Evolutionary conservation across 1,140 invertebrate genomes (phyloP), one percentile per base, ranked within the genome.

Genomic region (Bombus pascuorum): DNA sequence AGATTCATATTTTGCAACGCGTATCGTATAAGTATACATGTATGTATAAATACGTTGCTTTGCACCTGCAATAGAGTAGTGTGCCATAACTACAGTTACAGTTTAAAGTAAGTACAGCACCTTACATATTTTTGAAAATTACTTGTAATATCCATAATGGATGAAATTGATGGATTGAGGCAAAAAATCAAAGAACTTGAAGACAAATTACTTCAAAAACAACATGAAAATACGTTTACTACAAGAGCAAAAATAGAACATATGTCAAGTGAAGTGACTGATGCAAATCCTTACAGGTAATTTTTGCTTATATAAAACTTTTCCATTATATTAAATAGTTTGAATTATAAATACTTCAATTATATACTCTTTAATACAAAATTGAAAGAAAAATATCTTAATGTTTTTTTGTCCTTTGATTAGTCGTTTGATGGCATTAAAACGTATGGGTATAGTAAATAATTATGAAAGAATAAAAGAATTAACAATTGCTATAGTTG

Each of bases 371-470:
- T 32, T 76, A 70, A 39, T 57, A 47, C 12, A 37, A 66, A 44
- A 47, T 2, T 32, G 5, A 85, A 71, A 57, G 9, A n/a, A 74
- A 13, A 39, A 74, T 53, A 9, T 87, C 18, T 42, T 75, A 32
- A 42, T 53, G 15, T 34, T 6, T 22, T 53, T 76, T 77, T 88
- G 86, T 89, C 71, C 59, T 83, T 80, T 78, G 95, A 96, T 66
- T 91, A 99, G 99, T 96, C 98, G 99, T 44, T 95, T 99, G 6
- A 99, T 99, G 99, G 99, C 99, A 2, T 95, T 99, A 72, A 99
- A 99, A 94, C 95, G 98, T 89, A 99, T 99, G 99, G 99, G 99
- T 68, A 99, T 99, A 91, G 99, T 99, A 5, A 96, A 99, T 87
- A 98, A 99, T 94, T 99, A 99, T 96, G 99, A 99, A 95, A 97